These are phyloP conservation scores for Drosophila burlai DNA, from an alignment of 1,140 invertebrate genomes.

Conservation along the genomic window DNA sequence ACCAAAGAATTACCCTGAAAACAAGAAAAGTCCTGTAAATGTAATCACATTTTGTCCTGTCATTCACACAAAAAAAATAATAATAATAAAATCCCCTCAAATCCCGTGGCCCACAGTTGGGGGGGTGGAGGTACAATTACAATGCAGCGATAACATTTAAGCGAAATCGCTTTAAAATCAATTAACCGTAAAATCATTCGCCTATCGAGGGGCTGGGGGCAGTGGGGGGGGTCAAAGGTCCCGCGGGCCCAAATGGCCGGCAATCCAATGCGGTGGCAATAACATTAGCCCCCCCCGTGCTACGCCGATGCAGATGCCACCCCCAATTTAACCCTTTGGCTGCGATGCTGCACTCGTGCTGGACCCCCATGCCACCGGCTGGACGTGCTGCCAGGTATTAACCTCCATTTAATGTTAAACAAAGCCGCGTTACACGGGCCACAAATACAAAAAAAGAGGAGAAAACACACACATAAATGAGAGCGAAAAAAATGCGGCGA, in stretches of 20 bases:
- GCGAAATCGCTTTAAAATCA: constrained; percentile 85
- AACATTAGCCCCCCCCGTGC: constrained; percentile 58
- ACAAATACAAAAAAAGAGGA: background rate
- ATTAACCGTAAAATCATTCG: constrained; percentile 84
- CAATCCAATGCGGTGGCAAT: constrained; percentile 80
- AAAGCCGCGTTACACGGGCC: constrained; percentile 76
- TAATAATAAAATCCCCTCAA: constrained; percentile 10
- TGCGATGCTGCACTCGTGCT: constrained; percentile 62
- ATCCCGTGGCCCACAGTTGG: background rate
- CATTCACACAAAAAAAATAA: constrained; percentile 11
- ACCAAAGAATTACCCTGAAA: background rate
- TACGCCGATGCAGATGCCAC: constrained; percentile 2
- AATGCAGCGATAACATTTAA: constrained; percentile 80
- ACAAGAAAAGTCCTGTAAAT: constrained; percentile 22
- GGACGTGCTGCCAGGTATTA: constrained; percentile 83
- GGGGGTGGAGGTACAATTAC: constrained; percentile 24
- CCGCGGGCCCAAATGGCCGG: constrained; percentile 56
- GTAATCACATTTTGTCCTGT: constrained; percentile 20
- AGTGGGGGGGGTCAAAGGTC: constrained; percentile 13
- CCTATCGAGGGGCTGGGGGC: constrained; percentile 47
- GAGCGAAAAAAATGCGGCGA: constrained; percentile 30
- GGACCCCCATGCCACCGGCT: background rate
- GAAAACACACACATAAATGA: background rate
- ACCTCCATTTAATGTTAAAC: constrained; percentile 84
- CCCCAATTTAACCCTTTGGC: constrained; percentile 28